Conservation (phyloP, 2,888 invertebrate species). For the Dryomyza anilis region DNA sequence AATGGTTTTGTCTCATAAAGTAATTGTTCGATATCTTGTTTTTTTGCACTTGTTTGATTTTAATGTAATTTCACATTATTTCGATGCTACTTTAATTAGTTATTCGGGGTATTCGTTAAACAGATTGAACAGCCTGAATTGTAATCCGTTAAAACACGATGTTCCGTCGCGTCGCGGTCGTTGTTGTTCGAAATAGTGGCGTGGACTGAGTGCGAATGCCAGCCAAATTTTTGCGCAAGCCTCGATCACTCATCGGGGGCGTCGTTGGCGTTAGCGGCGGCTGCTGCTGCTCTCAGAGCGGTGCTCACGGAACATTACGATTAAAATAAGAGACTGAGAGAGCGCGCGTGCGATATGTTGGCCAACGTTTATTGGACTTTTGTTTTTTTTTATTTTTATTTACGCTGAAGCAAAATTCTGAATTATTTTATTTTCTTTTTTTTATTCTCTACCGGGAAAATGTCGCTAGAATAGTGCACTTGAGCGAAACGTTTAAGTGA, state of each 20-base stretch:
- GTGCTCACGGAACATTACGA: not conserved
- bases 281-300: not conserved
- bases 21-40: too few relatives aligned
- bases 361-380: slow-evolving; percentile 1
- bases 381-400: slow-evolving; percentile 18
- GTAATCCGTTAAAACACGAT: slow-evolving; percentile 13
- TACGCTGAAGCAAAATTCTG: too few relatives aligned
- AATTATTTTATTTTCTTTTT: too few relatives aligned
- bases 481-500: too few relatives aligned
- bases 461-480: too few relatives aligned
- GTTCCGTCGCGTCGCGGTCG: slow-evolving; percentile 43
- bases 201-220: slow-evolving; percentile 36
- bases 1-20: too few relatives aligned
- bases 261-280: not conserved
- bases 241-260: not conserved
- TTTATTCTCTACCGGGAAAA: too few relatives aligned
- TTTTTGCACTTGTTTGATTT: too few relatives aligned
- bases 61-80: too few relatives aligned
- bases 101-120: too few relatives aligned
- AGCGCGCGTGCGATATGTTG: not conserved
- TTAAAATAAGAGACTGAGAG: not conserved
- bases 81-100: too few relatives aligned
- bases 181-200: slow-evolving; percentile 42
- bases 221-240: not conserved
- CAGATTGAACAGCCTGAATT: too few relatives aligned